Conservation (phyloP, 2,888 invertebrate genomes). For the Apamea anceps region DNA sequence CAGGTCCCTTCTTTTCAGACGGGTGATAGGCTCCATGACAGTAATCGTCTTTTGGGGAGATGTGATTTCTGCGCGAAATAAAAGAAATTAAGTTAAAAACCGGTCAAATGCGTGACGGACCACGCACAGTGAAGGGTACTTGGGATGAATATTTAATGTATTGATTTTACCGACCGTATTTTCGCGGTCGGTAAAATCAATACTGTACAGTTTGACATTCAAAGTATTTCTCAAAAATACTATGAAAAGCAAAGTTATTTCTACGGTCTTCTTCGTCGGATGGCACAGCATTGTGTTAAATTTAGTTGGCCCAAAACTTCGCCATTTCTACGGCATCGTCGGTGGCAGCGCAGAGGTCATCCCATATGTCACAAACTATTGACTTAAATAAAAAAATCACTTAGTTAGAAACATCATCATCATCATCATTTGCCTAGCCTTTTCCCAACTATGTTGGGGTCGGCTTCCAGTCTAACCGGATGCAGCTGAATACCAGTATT, state of each 20-base stretch:
- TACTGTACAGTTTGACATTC: too few relatives aligned
- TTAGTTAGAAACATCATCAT: too few relatives aligned
- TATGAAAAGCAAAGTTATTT: background rate
- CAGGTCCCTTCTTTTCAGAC: background rate
- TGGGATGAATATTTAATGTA: background rate
- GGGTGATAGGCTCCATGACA: conserved; percentile 1
- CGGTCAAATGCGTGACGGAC: background rate
- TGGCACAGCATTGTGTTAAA: background rate
- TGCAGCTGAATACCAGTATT: too few relatives aligned
- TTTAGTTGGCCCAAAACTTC: background rate
- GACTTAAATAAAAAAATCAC: too few relatives aligned
- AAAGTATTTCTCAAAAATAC: background rate
- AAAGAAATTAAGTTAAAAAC: background rate
- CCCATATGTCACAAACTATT: too few relatives aligned
- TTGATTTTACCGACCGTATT: background rate
- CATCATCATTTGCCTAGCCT: too few relatives aligned
- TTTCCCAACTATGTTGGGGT: too few relatives aligned
- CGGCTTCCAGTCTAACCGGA: too few relatives aligned
- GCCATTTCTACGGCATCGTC: background rate
- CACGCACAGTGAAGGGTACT: background rate
- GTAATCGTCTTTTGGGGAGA: background rate
- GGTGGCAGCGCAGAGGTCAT: too few relatives aligned
- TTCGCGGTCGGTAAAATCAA: too few relatives aligned
- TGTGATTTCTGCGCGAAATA: conserved; percentile 15
- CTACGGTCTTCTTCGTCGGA: background rate